These are phyloP conservation scores for Sialia sialis DNA, from an alignment of 2,113 vertebrate genomes.

Conservation along the genomic window DNA sequence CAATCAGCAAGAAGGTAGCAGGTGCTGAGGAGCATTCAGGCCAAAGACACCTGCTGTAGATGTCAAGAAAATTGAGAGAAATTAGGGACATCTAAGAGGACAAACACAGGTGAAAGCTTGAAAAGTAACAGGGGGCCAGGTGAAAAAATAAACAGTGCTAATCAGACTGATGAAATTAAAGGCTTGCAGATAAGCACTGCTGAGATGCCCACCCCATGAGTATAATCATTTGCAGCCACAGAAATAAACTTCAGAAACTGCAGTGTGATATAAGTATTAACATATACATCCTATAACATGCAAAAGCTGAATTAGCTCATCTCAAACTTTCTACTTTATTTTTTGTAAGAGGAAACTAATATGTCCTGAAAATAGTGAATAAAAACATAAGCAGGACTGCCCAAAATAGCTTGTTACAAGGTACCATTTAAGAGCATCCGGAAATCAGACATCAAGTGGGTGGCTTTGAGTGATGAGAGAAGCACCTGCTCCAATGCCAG, in stretches of 20 bases:
- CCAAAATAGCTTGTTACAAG: not conserved
- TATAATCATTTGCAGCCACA: not conserved
- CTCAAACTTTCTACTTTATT: not conserved
- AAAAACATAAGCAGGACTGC: not conserved
- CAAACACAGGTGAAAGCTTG: not conserved
- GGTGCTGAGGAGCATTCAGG: not conserved
- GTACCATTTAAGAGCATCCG: not conserved
- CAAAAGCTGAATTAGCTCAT: not conserved
- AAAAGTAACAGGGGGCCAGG: not conserved
- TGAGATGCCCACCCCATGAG: not conserved
- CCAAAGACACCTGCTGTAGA: conserved; percentile 2
- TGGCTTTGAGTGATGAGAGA: not conserved
- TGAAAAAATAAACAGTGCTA: not conserved
- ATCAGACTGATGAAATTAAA: not conserved
- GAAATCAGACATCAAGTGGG: not conserved
- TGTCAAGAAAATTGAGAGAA: conserved; percentile 29
- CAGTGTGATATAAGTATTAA: not conserved
- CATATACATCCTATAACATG: not conserved
- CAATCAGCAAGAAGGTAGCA: not conserved
- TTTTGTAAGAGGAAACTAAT: not conserved
- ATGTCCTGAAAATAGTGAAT: not conserved
- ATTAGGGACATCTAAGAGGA: not conserved
- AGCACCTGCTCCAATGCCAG: not conserved
- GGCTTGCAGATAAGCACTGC: not conserved
- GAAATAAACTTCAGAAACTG: not conserved